Conservation (phyloP, 2,797 vertebrate genomes). For the Eptatretus atami region DNA sequence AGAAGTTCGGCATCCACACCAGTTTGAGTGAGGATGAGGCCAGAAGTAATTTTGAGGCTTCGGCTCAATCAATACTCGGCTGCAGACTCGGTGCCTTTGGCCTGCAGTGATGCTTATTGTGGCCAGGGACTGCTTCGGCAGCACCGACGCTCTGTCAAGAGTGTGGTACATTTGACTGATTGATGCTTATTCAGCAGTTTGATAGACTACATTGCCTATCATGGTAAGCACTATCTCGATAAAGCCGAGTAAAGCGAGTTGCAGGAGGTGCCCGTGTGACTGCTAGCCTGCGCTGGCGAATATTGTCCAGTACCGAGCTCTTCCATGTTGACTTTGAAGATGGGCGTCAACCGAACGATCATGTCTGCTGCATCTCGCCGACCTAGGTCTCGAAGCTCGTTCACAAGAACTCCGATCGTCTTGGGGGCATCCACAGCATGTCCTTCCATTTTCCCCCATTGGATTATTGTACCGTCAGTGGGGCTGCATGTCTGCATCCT, state of each 20-base stretch:
- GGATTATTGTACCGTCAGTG: slow-evolving; percentile 43
- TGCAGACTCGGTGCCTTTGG: too few species aligned
- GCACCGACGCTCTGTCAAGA: too few species aligned
- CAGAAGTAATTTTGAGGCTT: too few species aligned
- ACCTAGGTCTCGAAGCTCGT: slow-evolving; percentile 61
- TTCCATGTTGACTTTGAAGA: slow-evolving; percentile 55
- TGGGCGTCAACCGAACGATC: slow-evolving; percentile 45
- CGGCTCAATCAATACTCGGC: too few species aligned
- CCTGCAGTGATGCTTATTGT: too few species aligned
- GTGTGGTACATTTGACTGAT: too few species aligned
- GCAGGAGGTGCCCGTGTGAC: slow-evolving; percentile 51
- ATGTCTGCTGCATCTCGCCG: slow-evolving; percentile 76
- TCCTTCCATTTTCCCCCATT: slow-evolving; percentile 26
- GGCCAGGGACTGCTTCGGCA: too few species aligned
- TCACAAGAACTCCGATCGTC: slow-evolving; percentile 48
- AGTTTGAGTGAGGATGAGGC: too few species aligned
- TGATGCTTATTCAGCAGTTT: too few species aligned
- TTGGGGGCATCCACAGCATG: neutral
- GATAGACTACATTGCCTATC: too few species aligned
- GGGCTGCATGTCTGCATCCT: slow-evolving; percentile 30
- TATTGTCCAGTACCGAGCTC: slow-evolving; percentile 24
- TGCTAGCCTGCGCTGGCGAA: slow-evolving; percentile 42
- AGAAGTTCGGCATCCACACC: too few species aligned
- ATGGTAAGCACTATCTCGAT: slow-evolving; percentile 25
- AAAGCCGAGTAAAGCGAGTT: slow-evolving; percentile 93